Evolutionary conservation across 2,888 invertebrate genomes (phyloP).

Genomic region (Taenaris catops): DNA sequence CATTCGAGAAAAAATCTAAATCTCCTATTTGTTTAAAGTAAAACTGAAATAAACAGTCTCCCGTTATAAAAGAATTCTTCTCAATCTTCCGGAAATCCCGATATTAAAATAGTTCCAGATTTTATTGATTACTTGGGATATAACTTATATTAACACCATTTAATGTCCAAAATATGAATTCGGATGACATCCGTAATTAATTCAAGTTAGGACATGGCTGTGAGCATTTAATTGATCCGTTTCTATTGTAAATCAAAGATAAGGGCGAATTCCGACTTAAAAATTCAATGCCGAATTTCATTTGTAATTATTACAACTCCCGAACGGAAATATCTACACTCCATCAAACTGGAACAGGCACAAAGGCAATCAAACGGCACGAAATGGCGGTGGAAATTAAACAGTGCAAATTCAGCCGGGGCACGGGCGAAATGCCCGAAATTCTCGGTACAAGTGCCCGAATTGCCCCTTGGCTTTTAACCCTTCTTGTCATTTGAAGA

Average conservation of each 20-base stretch:
- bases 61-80: too few relatives aligned
- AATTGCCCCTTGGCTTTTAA: constrained; percentile 68
- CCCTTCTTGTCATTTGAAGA: constrained; percentile 78
- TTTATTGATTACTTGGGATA: too few relatives aligned
- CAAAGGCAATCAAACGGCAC: constrained; percentile 71
- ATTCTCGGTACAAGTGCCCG: constrained; percentile 63
- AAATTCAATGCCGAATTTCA: constrained; percentile 31
- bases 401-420: constrained; percentile 49
- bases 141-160: too few relatives aligned
- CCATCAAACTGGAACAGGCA: constrained; percentile 66
- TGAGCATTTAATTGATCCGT: constrained; percentile 4
- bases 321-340: constrained; percentile 72
- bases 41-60: too few relatives aligned
- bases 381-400: constrained; percentile 58
- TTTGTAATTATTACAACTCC: constrained; percentile 66
- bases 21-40: too few relatives aligned
- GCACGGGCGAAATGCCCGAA: constrained; percentile 46
- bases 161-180: too few relatives aligned
- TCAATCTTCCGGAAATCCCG: too few relatives aligned
- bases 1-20: too few relatives aligned
- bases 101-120: too few relatives aligned
- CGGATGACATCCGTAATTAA: too few relatives aligned
- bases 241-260: constrained; percentile 43
- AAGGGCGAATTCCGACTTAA: constrained; percentile 21
- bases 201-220: too few relatives aligned